Evolutionary conservation across 1,140 invertebrate genomes (phyloP), one percentile per base, ranked within the genome.

Genomic region (Drosophila sproati): DNA sequence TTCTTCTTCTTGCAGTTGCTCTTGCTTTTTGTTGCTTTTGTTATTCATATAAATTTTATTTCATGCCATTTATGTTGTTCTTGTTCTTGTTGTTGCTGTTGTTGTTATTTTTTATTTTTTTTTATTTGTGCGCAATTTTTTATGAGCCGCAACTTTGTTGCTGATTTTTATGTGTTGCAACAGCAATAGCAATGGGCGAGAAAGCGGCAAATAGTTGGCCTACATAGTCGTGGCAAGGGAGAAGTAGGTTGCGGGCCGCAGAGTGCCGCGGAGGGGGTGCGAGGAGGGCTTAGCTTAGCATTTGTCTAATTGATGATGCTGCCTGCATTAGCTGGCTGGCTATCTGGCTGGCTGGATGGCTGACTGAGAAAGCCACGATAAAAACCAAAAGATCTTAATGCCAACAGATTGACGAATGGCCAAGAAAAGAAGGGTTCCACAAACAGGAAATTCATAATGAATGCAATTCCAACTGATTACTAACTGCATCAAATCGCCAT

Each of bases 41-140:
- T 86, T 88, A 90, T 88, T 88, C 86, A 85, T 88, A 88, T 88
- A 85, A 83, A 89, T 88, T 88, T 88, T 89, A 88, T 90, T 88
- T 82, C 86, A 85, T 78, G 67, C 80, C 73, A 80, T 88, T 87
- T 77, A 66, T 82, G 48, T 64, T 63, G 34, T 39, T 48, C n/a
- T 67, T 61, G 32, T 60, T 78, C 28, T 80, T 75, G 64, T 50
- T 73, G 47, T 55, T 71, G 47, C 62, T 73, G 47, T 55, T 71
- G 47, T 70, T 61, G 31, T 34, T 43, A 66, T 82, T 41, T 64
- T 28, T 39, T 48, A n/a, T 67, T 61, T 29, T 60, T 59, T 77
- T 73, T 73, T 77, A 55, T 72, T 76, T 70, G 60, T 72, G 67
- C 76, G 72, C 78, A 73, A 87, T 86, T 80, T 87, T 87, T 88